phyloP scores from a whole-genome alignment of 2,113 vertebrate species.

The Fulmarus glacialis region DNA sequence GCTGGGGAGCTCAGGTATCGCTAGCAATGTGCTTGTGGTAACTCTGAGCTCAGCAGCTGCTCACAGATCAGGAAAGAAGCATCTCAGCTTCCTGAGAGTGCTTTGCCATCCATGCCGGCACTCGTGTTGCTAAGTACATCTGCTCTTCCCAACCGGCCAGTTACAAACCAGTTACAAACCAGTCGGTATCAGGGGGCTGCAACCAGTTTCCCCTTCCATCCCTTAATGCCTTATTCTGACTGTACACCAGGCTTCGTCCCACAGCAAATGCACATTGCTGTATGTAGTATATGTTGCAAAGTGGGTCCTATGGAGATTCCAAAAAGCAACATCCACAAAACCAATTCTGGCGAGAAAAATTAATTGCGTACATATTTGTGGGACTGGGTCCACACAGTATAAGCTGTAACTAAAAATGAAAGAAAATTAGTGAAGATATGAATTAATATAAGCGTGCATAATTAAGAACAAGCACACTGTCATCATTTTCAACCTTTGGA shows the following conservation, averaged over 20 bases:
- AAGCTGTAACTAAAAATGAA: not conserved
- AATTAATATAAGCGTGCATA: not conserved
- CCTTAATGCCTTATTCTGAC: not conserved
- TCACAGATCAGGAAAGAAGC: not conserved
- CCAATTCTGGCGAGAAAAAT: not conserved
- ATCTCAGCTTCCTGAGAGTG: not conserved
- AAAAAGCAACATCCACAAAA: not conserved
- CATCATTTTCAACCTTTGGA: not conserved
- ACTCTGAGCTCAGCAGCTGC: not conserved
- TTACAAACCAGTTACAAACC: not conserved
- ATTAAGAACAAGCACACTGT: not conserved
- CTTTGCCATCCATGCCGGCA: too few species aligned
- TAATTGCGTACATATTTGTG: not conserved
- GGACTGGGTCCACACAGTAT: not conserved
- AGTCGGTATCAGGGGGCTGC: not conserved
- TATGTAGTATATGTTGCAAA: accelerated
- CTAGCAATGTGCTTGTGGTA: accelerated
- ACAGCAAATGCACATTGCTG: accelerated
- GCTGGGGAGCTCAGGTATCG: not conserved
- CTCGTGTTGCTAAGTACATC: accelerated
- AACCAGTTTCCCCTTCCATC: not conserved
- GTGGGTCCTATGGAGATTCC: accelerated
- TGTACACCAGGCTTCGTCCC: not conserved
- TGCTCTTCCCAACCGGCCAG: not conserved
- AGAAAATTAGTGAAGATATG: not conserved